phyloP scores from a whole-genome alignment of 2,797 vertebrate genomes.

The Gambelia wislizenii region DNA sequence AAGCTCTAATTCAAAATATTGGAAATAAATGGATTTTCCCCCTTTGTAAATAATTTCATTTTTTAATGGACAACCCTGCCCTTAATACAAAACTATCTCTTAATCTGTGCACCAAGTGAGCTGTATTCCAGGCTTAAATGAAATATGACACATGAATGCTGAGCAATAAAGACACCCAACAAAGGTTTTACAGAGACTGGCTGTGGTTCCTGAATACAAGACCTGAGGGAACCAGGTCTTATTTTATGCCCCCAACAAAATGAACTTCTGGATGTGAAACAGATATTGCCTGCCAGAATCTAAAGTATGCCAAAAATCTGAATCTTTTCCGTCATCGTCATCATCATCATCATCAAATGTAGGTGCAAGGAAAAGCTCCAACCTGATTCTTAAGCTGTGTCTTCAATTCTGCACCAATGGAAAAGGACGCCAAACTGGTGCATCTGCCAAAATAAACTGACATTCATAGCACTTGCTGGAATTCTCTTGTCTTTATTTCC shows the following conservation, averaged over 20 bases:
- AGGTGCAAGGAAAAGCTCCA: constrained; percentile 51
- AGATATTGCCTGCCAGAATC: constrained; percentile 15
- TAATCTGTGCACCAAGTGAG: not conserved
- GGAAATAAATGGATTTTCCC: not conserved
- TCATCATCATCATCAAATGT: constrained; percentile 53
- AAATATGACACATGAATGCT: not conserved
- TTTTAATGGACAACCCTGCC: not conserved
- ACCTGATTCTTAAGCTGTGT: constrained; percentile 42
- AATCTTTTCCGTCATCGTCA: too few species aligned
- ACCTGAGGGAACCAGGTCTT: not conserved
- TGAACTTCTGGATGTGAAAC: constrained; percentile 27
- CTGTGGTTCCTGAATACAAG: constrained; percentile 10
- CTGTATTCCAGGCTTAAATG: not conserved
- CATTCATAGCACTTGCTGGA: constrained; percentile 56
- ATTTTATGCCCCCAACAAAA: constrained; percentile 42
- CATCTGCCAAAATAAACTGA: constrained; percentile 52
- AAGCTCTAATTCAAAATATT: not conserved
- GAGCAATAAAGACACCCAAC: constrained; percentile 3
- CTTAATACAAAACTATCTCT: not conserved
- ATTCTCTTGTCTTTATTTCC: constrained; percentile 35
- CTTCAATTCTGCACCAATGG: constrained; percentile 60
- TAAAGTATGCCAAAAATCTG: constrained; percentile 34
- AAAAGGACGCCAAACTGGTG: constrained; percentile 43
- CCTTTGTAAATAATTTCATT: not conserved
- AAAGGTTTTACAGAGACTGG: constrained; percentile 7